Base-by-base conservation (phyloP, 2,797 vertebrate species). In the Paguma larvata region DNA sequence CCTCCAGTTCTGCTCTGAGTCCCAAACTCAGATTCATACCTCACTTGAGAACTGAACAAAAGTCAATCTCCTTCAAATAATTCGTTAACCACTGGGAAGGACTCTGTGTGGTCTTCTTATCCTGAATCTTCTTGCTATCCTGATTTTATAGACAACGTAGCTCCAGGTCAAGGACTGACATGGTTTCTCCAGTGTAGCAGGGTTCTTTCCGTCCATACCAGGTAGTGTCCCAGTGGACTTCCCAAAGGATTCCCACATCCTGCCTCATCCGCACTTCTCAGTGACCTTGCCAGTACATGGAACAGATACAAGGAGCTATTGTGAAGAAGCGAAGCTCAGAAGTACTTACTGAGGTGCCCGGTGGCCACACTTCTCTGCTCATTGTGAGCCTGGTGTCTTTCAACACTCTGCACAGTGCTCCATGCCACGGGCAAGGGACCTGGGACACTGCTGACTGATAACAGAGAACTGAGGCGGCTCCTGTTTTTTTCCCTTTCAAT, bases 11-110 rank as follows among this genome's bases (percentile, higher is more conserved):
- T 72, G 30, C 51, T 63, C 19, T 63, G 65, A 68, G 25, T 80
- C 2, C 6, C 51, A 46, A 94, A 59, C 32, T 87, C 23, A 5
- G 0, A 30, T 85, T 63, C n/a, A 3, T 46, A 73, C 13, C 23
- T 92, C 77, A 38, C 16, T 89, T 90, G 65, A 85, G 48, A 96
- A 88, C 6, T 51, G 18, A 73, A 70, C 18, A 38, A 67, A 73
- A 91, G 34, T 19, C 68, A 44, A 25, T 1, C 19, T 51, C 23
- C 8, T 88, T 89, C 25, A 92, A 38, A 53, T 38, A 48, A 70
- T 23, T 73, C 7, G 72, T 88, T 72, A 48, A 46, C 19, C 51
- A 16, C 9, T 91, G 59, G 72, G 38, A 95, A 79, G 56, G 48
- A 56, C 13, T 1, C 1, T 0, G 0, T 48, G 21, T 34, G 9